Evolutionary conservation across 1,140 invertebrate genomes (phyloP), one percentile per base, ranked within the genome.

Genomic region (Neuroterus valhalla): DNA sequence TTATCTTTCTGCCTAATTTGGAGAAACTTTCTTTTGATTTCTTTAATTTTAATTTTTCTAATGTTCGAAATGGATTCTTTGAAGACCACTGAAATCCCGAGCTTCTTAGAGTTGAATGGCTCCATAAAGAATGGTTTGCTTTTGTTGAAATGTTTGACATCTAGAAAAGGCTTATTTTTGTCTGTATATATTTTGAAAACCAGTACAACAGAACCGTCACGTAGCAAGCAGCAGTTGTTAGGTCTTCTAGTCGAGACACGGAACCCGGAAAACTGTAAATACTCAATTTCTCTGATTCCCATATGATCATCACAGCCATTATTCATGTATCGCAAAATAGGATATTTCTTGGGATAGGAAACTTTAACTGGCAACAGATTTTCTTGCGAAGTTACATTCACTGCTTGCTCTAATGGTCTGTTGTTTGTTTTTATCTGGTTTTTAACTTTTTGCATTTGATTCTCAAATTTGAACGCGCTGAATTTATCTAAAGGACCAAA

Each of bases 351-450:
- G 4, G 2, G 4, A 21, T 48, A 4, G 2, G 21, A 48, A 8
- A 10, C 1, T 52, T 52, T 52, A 15, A 1, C 6, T 14, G 48
- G 21, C 6, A 71, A 23, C 12, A 43, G 26, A 14, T 44, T 55
- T 26, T 43, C n/a, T 44, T 62, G 12, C 3, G 3, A 15, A 42
- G 62, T 43, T 43, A 23, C 38, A 62, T 71, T 71, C 5, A 43
- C 55, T n/a, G 48, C 11, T 68, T 73, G 71, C 21, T 68, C 2
- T 11, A 73, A 38, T n/a, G 23, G 31, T 73, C 62, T 73, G 12
- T n/a, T 19, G 26, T 23, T 43, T 6, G 71, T 6, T 62, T 68
- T 73, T 44, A 67, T 31, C 15, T 55, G 15, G 2, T 11, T 3
- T 42, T 66, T 73, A 0, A 73, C 14, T 38, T 17, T 67, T 48